Conservation (phyloP, 2,888 invertebrate species). For the Atherix ibis region DNA sequence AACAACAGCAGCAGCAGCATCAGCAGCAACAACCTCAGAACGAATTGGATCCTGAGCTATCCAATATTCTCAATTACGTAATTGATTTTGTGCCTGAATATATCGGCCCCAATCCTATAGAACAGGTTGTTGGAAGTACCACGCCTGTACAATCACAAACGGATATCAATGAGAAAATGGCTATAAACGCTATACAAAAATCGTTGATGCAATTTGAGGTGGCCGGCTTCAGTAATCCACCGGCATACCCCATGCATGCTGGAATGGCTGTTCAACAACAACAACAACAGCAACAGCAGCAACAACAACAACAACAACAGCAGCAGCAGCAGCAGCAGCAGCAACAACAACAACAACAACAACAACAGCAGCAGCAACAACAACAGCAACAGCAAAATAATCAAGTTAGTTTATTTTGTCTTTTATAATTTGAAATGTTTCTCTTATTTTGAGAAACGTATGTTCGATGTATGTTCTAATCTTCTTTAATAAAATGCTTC, state of each 20-base stretch:
- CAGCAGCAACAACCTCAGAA: conserved; percentile 21
- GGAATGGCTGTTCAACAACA: conserved; percentile 17
- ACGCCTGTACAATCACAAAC: conserved; percentile 19
- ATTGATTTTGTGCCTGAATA: conserved; percentile 61
- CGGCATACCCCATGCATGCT: conserved; percentile 12
- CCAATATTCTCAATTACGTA: conserved; percentile 72
- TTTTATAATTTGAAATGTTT: neutral
- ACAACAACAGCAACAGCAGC: conserved; percentile 22
- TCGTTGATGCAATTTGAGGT: conserved; percentile 77
- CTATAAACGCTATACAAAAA: conserved; percentile 79
- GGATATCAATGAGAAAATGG: conserved; percentile 50
- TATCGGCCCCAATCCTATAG: conserved; percentile 15
- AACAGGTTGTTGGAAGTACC: conserved; percentile 19
- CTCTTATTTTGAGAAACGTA: conserved; percentile 8
- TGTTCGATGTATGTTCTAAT: neutral
- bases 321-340: conserved; percentile 12
- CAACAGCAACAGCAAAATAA: too few relatives aligned
- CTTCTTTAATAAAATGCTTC: too few relatives aligned
- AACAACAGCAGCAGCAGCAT: too few relatives aligned
- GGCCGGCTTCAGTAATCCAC: conserved; percentile 23
- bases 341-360: conserved; percentile 22
- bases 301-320: conserved; percentile 18
- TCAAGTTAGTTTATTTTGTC: conserved; percentile 8
- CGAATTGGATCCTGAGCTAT: conserved; percentile 50
- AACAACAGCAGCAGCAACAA: conserved; percentile 12